phyloP scores from a whole-genome alignment of 2,113 vertebrate genomes.

The Melanerpes formicivorus region DNA sequence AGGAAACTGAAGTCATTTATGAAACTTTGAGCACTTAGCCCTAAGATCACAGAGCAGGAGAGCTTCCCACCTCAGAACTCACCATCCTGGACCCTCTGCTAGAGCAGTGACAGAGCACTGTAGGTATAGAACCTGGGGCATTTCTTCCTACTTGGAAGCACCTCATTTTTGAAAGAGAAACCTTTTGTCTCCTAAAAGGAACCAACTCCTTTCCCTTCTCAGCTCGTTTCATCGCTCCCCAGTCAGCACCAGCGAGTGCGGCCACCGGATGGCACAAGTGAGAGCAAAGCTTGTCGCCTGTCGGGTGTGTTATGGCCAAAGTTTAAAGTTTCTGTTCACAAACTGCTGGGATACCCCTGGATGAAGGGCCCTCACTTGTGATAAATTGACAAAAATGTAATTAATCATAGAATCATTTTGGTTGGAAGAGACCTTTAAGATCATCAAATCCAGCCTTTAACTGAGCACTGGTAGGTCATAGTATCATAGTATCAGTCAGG shows the following conservation, averaged over 20 bases:
- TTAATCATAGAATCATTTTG: background rate
- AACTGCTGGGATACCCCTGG: background rate
- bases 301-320: background rate
- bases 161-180: background rate
- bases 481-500: no score
- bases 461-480: no score
- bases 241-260: background rate
- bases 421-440: no score
- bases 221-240: fast-evolving
- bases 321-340: background rate
- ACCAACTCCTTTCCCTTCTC: background rate
- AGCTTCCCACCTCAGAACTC: background rate
- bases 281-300: fast-evolving
- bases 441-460: no score
- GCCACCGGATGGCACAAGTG: background rate
- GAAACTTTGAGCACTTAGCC: background rate
- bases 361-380: background rate
- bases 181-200: background rate
- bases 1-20: background rate
- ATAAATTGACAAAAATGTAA: background rate
- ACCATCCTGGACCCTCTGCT: fast-evolving
- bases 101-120: background rate
- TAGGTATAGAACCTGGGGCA: fast-evolving
- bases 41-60: background rate
- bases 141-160: background rate